phyloP scores from a whole-genome alignment of 2,888 invertebrate genomes.

The Physocephala rufipes region DNA sequence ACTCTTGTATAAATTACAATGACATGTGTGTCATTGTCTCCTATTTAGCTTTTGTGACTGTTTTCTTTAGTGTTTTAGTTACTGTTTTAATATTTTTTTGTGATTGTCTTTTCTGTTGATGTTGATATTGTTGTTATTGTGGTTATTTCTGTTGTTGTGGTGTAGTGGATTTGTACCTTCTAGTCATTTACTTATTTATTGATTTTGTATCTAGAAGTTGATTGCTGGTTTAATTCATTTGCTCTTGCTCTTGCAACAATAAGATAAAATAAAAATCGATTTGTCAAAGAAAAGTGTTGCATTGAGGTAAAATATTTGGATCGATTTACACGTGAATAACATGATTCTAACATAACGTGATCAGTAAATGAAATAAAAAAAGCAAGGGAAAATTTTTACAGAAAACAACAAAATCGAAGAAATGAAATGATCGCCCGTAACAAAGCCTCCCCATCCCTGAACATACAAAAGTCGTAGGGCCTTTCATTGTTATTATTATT shows the following conservation, averaged over 20 bases:
- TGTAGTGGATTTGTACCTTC: no score
- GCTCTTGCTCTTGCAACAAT: constrained; percentile 8
- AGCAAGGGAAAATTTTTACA: neutral
- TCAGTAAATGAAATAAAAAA: neutral
- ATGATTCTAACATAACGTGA: constrained; percentile 59
- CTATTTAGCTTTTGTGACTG: no score
- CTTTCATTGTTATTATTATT: neutral
- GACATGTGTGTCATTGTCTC: neutral
- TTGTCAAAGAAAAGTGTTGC: constrained; percentile 35
- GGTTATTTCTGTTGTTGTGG: neutral
- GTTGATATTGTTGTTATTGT: constrained; percentile 2
- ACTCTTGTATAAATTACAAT: constrained; percentile 8
- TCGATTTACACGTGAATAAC: constrained; percentile 60
- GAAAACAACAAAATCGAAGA: neutral
- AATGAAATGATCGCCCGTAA: no score
- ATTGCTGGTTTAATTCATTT: constrained; percentile 6
- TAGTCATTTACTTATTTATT: neutral
- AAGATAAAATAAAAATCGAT: constrained; percentile 21
- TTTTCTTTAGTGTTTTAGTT: constrained; percentile 12
- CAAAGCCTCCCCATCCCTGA: no score
- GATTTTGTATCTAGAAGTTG: constrained; percentile 3
- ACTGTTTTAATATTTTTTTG: constrained; percentile 9
- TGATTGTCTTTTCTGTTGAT: neutral
- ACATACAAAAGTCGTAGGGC: neutral
- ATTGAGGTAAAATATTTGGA: constrained; percentile 60